phyloP scores from a whole-genome alignment of 2,113 vertebrate genomes.

The Cyanoramphus novaezelandiae region DNA sequence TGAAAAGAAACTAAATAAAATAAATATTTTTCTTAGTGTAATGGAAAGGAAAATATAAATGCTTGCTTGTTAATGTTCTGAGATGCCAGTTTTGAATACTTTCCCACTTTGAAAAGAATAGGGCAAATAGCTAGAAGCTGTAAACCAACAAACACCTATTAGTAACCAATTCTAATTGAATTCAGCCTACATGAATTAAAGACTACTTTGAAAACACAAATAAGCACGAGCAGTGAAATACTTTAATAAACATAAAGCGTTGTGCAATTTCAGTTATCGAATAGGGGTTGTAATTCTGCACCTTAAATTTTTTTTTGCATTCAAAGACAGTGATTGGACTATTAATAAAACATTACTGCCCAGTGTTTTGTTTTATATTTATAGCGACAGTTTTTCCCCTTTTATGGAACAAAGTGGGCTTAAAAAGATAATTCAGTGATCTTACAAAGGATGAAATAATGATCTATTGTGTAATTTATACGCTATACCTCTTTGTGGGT shows the following conservation, averaged over 20 bases:
- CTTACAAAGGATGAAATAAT: background rate
- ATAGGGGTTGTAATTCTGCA: background rate
- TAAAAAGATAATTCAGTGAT: background rate
- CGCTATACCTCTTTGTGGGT: background rate
- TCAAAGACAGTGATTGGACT: background rate
- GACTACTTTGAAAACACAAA: conserved; percentile 11
- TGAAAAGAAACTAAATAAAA: background rate
- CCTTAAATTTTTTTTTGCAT: background rate
- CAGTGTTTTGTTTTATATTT: conserved; percentile 19
- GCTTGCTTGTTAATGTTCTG: background rate
- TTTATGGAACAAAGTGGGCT: background rate
- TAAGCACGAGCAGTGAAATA: conserved; percentile 36
- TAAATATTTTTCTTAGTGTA: background rate
- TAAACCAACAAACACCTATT: background rate
- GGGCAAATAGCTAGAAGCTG: background rate
- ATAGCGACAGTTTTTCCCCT: background rate
- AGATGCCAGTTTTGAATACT: conserved; percentile 25
- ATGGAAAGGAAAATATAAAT: background rate
- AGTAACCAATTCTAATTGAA: conserved; percentile 35
- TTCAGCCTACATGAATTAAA: conserved; percentile 53
- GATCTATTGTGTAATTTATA: conserved; percentile 26
- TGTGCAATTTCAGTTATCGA: background rate
- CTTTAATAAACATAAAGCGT: conserved; percentile 13
- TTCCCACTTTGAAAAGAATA: conserved; percentile 18
- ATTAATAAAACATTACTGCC: conserved; percentile 45